Base-by-base conservation (phyloP, 2,888 invertebrate species). In the Troides helena region DNA sequence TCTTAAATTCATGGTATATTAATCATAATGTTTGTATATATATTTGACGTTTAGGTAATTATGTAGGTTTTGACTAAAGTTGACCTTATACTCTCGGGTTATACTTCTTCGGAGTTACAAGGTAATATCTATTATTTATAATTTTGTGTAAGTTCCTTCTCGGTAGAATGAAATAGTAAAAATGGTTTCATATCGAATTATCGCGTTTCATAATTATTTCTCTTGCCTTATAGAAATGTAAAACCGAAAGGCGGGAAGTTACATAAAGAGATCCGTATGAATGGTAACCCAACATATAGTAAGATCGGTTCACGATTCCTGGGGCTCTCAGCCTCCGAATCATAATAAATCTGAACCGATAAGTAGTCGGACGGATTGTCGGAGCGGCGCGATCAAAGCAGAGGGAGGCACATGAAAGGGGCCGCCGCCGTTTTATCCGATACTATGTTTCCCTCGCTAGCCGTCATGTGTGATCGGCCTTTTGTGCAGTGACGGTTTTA, bases 341-440 rank as follows among this genome's bases (percentile, higher is more conserved):
- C 90, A 92, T 91, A 90, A 92, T 92, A 92, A 92, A 92, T 92
- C 92, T 88, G 90, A 89, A 84, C 88, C 91, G 92, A 92, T 92
- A 92, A 92, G 92, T 91, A 91, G 91, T 86, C 87, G 85, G 84
- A 83, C 86, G 88, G 90, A 89, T 90, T 86, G 92, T 88, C 90
- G 92, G 90, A 85, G 86, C 88, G 89, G 90, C 83, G 79, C 81
- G 90, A 89, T 92, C 92, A 92, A 92, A 92, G 90, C 81, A 80
- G 83, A 81, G 86, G 87, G 86, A 85, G 84, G 81, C 80, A 90
- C 87, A 87, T 91, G 85, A 92, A 92, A 91, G 86, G 80, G 81
- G 86, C 91, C 90, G 90, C 88, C 79, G 76, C 73, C 81, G 78
- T 80, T 86, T 82, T 84, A 83, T 85, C 83, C 77, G 83, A 83